Evolutionary conservation across 2,797 vertebrate species (phyloP), one percentile per base, ranked within the genome.

Genomic region (Propithecus deckenii): DNA sequence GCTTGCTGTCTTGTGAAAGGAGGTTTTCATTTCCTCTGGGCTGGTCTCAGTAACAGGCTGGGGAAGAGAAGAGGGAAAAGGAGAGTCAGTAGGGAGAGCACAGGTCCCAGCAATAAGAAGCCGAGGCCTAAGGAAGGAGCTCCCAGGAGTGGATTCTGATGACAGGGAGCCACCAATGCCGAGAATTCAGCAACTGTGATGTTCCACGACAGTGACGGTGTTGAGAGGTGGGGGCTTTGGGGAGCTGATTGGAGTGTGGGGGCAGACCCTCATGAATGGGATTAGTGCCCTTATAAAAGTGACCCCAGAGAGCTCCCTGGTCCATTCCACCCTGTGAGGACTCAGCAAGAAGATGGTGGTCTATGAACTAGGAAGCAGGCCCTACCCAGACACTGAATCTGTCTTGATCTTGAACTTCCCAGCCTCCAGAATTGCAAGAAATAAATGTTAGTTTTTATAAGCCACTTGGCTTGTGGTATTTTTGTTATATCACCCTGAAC

Each of bases 131-230:
- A 67, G 32, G 46, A 46, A 46, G 23, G 20, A 6, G 25, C 46
- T 67, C 30, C 48, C 14, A 14, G 1, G 22, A 38, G 50, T 50
- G 7, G 32, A 46, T 17, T 57, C 69, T 11, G 2, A 0, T 22
- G 81, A 65, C 2, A 48, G 41, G 14, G 48, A 48, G 2, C 15
- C 41, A 30, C 13, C 69, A 11, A 32, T 0, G 1, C 41, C 0
- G 30, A 25, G 38, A 32, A 23, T 43, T 69, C 61, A 15, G n/a
- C 1, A 14, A 17, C 43, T 32, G 48, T 48, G 35, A 25, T 3
- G 4, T 22, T 20, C 57, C 43, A 48, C 4, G 7, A 12, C 50
- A 17, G 20, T 63, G 41, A 63, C 13, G 59, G 22, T 80, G 28
- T 57, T 25, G 20, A 38, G 41, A 63, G 41, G 15, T 22, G 12